Base-by-base conservation (phyloP, 2,888 invertebrate species). In the Orchesellides sinensis region DNA sequence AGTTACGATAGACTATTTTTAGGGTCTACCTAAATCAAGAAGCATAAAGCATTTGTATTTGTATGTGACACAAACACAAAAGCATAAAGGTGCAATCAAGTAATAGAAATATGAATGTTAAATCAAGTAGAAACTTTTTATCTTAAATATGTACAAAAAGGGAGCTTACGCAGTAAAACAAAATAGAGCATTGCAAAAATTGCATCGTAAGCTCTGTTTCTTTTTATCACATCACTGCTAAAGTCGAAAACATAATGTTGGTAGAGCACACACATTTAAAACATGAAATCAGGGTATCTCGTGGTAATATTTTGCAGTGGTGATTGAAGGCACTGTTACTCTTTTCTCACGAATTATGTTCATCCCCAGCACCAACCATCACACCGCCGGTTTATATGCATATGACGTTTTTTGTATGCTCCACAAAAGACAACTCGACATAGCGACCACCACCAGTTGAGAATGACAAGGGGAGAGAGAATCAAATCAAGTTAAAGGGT, bases 341-440 rank as follows among this genome's bases (percentile, higher is more conserved):
- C 74, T 65, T n/a, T 65, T 75, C 54, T 75, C 47, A 65, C 65
- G 65, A 75, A 66, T 52, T 32, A 72, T 66, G 29, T 32, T 70
- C 70, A 52, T 12, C 52, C 56, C 21, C n/a, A 66, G 6, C 47
- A 66, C 32, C 63, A 32, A n/a, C 25, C 56, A 56, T 23, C 56
- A 5, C 21, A 21, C 17, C 52, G 52, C 52, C 52, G 21, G 8
- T 19, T 52, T 19, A 52, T 10, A 52, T 59, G 14, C 29, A 12
- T 25, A 23, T 27, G 8, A 14, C 49, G 14, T 49, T n/a, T 49
- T 49, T 17, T 49, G 14, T n/a, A 23, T 17, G 8, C 5, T 21
- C 49, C n/a, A 8, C 49, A 49, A 19, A 1, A 40, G 40, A 25
- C 8, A 23, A 25, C 25, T 27, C 25, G 23, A 25, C 6, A 2